Percentiles rank a stretch among this genome's conserved stretches.
Conservation (phyloP, 1,140 invertebrate species). For the Homalodisca vitripennis region DNA sequence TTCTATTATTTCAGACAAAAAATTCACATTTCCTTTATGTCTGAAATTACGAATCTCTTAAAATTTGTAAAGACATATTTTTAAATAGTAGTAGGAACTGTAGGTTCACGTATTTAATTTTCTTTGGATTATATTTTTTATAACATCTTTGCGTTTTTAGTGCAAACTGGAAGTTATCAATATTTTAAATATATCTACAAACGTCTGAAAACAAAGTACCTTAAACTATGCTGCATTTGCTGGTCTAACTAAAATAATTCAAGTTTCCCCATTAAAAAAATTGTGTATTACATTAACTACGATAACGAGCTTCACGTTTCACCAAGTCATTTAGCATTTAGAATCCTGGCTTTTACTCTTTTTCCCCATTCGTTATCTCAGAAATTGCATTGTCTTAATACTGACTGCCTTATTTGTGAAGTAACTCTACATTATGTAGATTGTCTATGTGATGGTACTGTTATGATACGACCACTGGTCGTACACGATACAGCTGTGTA, state of each 20-base stretch:
- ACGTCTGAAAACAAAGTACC: constrained; percentile 12
- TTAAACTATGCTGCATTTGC: constrained; percentile 5
- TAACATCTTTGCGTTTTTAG: constrained; percentile 12
- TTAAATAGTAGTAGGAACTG: neutral
- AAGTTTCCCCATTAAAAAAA: constrained; percentile 23
- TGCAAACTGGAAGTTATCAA: constrained; percentile 23
- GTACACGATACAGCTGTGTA: no score
- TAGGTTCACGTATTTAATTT: neutral
- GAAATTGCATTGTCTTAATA: constrained; percentile 22
- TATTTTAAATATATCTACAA: constrained; percentile 27
- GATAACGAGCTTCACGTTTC: constrained; percentile 9
- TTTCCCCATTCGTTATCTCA: constrained; percentile 22
- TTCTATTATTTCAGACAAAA: constrained; percentile 25
- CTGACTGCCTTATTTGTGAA: constrained; percentile 14
- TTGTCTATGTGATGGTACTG: neutral
- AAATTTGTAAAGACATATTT: neutral
- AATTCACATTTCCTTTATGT: neutral
- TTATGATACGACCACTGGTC: no score
- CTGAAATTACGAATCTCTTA: constrained; percentile 11
- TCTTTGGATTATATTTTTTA: neutral
- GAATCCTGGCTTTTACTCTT: constrained; percentile 20
- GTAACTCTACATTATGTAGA: neutral
- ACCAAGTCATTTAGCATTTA: constrained; percentile 26
- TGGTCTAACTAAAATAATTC: neutral
- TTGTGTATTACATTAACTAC: constrained; percentile 2